Evolutionary conservation across 2,113 vertebrate genomes (phyloP), one percentile per base, ranked within the genome.

Genomic region (Barnardius zonarius): DNA sequence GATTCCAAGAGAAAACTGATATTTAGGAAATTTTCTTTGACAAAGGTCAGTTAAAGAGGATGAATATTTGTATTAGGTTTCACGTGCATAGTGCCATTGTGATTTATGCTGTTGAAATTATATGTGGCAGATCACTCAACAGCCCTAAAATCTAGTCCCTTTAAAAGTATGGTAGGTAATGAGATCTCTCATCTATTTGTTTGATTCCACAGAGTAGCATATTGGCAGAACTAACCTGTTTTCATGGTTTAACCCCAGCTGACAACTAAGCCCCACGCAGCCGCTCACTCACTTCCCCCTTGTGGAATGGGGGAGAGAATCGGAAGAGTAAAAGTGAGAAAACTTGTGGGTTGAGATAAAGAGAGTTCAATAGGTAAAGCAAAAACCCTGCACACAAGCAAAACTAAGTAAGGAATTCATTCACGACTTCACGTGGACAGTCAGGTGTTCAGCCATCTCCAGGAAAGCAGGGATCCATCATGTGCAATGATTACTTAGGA

Each of bases 101-200:
- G 46, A 80, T 82, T 86, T 91, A 84, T 72, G 27, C 24, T 59
- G 59, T 74, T 84, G 68, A 90, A 97, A 95, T 86, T 66, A 35
- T 17, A 88, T 68, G 48, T 41, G 24, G 57, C 88, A 77, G n/a
- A 62, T 49, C 39, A 59, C 44, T 46, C 39, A 83, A 55, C 46
- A 74, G 17, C n/a, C 55, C 75, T 72, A 55, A 67, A 88, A 95
- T 57, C 28, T n/a, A 35, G 41, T 14, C 7, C 31, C 6, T 88
- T 68, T 61, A 61, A 48, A 28, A 94, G 49, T 94, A 59, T 1
- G 15, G 23, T 30, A 74, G 30, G 82, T 88, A 74, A 62, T 1
- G 9, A 78, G 51, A 55, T 70, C 20, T 61, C 23, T 48, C 57
- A 83, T 72, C 41, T 55, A 23, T 77, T 95, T 41, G 30, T 83